Evolutionary conservation across 2,888 invertebrate species (phyloP).

Genomic region (Hypena proboscidalis): DNA sequence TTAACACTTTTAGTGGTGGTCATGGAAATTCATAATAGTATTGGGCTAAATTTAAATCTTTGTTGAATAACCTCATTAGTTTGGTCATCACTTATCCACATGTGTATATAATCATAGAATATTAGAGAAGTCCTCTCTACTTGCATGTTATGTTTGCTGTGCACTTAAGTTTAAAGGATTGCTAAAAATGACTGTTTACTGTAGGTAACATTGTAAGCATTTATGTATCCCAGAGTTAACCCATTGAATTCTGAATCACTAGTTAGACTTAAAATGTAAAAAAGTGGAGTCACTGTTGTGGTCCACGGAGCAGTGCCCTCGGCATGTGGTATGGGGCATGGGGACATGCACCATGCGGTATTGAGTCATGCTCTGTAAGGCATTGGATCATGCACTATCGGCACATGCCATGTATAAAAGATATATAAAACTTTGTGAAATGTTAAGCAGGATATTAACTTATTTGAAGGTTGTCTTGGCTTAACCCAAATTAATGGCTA

Average conservation of each 20-base stretch:
- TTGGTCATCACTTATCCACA: not conserved
- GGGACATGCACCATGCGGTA: no score
- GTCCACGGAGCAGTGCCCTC: no score
- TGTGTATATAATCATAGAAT: constrained; percentile 3
- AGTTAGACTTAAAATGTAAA: constrained; percentile 42
- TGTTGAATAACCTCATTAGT: no score
- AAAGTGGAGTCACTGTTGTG: constrained; percentile 25
- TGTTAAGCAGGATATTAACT: constrained; percentile 45
- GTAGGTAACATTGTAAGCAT: constrained; percentile 30
- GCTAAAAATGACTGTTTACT: not conserved
- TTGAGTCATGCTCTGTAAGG: no score
- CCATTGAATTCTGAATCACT: constrained; percentile 22
- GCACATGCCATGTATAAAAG: constrained; percentile 38
- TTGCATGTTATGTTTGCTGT: not conserved
- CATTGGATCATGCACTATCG: constrained; percentile 8
- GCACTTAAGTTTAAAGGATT: not conserved
- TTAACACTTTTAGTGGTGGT: not conserved
- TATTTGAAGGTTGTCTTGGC: constrained; percentile 38
- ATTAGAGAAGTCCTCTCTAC: not conserved
- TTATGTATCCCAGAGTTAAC: constrained; percentile 28
- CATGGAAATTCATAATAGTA: not conserved
- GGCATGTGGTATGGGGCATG: no score
- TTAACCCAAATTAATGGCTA: constrained; percentile 53
- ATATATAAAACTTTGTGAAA: constrained; percentile 34
- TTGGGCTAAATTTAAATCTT: constrained; percentile 2